These are phyloP conservation scores for Ophion costatus DNA, from an alignment of 2,888 invertebrate species.

Conservation along the genomic window DNA sequence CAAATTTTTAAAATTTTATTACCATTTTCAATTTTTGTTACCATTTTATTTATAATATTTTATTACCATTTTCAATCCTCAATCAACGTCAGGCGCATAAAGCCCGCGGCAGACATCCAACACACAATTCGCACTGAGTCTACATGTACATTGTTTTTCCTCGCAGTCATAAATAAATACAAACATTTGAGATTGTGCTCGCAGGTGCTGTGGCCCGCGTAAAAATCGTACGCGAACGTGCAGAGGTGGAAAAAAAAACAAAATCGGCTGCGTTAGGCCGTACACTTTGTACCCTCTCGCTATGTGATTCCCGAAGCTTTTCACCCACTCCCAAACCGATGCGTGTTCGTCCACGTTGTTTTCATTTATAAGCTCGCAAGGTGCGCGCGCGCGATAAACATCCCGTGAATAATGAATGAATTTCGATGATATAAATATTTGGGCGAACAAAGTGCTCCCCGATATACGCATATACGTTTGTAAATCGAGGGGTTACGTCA, in stretches of 20 bases:
- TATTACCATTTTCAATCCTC: too few relatives aligned
- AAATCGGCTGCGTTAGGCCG: not conserved
- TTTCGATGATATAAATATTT: slow-evolving; percentile 25
- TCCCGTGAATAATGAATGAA: slow-evolving; percentile 25
- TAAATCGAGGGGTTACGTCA: not conserved
- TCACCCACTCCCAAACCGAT: not conserved
- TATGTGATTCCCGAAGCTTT: not conserved
- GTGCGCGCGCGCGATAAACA: slow-evolving; percentile 12
- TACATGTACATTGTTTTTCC: not conserved
- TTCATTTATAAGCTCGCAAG: not conserved
- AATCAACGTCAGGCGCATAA: not conserved
- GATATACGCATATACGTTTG: not conserved
- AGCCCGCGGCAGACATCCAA: not conserved
- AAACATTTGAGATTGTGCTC: not conserved
- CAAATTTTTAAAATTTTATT: too few relatives aligned
- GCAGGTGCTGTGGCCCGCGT: not conserved
- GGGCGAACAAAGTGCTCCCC: slow-evolving; percentile 1
- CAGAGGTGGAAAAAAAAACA: too few relatives aligned
- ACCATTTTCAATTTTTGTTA: too few relatives aligned
- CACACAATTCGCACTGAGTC: not conserved
- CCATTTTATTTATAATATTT: too few relatives aligned
- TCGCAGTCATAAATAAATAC: not conserved
- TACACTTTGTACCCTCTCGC: not conserved
- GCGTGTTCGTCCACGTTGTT: slow-evolving; percentile 10
- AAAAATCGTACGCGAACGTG: not conserved